Evolutionary conservation across 2,888 invertebrate species (phyloP).

Genomic region (Koerneria pararmatus): DNA sequence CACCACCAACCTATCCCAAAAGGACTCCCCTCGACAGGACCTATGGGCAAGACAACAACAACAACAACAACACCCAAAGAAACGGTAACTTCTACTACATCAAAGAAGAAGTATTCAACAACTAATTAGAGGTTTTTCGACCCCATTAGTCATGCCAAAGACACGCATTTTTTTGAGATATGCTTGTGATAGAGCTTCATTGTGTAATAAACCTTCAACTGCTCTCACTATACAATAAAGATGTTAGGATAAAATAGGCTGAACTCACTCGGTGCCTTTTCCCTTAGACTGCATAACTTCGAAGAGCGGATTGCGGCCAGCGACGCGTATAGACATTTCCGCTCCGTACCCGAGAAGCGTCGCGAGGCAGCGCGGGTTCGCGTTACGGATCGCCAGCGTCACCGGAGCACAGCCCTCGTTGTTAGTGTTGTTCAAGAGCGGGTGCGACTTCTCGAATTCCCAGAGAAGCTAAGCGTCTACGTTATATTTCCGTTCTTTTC

Average conservation of each 20-base stretch:
- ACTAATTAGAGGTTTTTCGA: no score
- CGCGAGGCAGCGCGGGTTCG: slow-evolving; percentile 60
- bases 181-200: no score
- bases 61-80: no score
- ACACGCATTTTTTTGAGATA: no score
- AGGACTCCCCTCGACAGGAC: no score
- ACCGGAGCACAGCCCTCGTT: slow-evolving; percentile 88
- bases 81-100: no score
- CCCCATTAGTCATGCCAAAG: no score
- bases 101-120: no score
- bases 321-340: slow-evolving; percentile 41
- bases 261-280: slow-evolving; percentile 46
- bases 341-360: slow-evolving; percentile 53
- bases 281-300: slow-evolving; percentile 49
- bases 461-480: slow-evolving; percentile 44
- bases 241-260: neutral
- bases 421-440: slow-evolving; percentile 80
- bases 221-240: no score
- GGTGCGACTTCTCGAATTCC: slow-evolving; percentile 64
- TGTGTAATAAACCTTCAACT: no score
- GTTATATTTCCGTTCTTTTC: neutral
- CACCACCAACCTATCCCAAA: no score
- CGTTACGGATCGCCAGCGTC: slow-evolving; percentile 89
- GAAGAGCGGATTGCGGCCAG: slow-evolving; percentile 50
- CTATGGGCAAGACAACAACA: no score